Evolutionary conservation across 2,113 vertebrate species (phyloP).

Genomic region (Protobothrops flavoviridis): DNA sequence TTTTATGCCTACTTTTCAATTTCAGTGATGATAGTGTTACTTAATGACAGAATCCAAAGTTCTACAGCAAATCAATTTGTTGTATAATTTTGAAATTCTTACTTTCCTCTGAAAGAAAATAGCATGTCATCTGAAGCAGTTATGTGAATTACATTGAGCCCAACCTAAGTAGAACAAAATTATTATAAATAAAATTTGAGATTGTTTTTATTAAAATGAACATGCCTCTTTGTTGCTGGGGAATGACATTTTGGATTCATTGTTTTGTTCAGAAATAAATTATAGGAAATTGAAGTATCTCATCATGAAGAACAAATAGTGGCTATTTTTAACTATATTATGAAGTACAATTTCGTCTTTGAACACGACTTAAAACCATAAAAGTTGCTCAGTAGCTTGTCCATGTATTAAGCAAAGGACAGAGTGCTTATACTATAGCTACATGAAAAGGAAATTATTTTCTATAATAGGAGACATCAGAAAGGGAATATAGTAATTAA

Average conservation of each 20-base stretch:
- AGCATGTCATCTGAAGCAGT: fast-evolving
- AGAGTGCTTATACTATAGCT: neutral
- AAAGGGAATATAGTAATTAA: neutral
- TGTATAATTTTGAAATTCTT: neutral
- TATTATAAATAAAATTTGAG: slow-evolving; percentile 16
- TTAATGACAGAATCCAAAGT: neutral
- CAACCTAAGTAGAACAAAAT: slow-evolving; percentile 3
- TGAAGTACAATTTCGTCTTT: slow-evolving; percentile 33
- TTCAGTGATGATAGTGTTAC: neutral
- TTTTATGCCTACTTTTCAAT: neutral
- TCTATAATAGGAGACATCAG: neutral
- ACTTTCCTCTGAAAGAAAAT: slow-evolving; percentile 28
- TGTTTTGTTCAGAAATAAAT: slow-evolving; percentile 21
- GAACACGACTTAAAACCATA: slow-evolving; percentile 23
- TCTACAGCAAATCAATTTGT: slow-evolving; percentile 38
- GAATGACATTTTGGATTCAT: slow-evolving; percentile 31
- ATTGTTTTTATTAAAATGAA: slow-evolving; percentile 4
- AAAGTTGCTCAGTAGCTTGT: neutral
- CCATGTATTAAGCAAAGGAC: neutral
- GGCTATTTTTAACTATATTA: slow-evolving; percentile 32
- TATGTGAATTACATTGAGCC: slow-evolving; percentile 23
- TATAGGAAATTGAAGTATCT: slow-evolving; percentile 37
- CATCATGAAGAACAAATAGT: slow-evolving; percentile 39
- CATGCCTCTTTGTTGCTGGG: slow-evolving; percentile 29
- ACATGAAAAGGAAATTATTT: neutral